phyloP scores from a whole-genome alignment of 2,113 vertebrate genomes.

The Mobula hypostoma region DNA sequence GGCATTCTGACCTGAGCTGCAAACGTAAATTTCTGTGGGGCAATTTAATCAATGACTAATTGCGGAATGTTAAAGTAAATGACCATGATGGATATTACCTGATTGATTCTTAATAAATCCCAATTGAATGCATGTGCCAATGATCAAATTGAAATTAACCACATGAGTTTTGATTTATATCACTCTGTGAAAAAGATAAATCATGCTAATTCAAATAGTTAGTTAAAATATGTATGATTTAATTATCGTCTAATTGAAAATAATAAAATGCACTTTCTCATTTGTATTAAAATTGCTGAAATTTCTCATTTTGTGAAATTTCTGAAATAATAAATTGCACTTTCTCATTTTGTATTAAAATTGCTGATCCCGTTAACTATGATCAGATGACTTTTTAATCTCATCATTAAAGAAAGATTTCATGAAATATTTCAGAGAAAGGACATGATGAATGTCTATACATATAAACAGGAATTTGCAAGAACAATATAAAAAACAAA shows the following conservation, averaged over 20 bases:
- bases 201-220: background rate
- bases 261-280: background rate
- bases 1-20: background rate
- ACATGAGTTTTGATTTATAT: background rate
- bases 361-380: background rate
- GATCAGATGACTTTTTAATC: background rate
- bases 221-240: background rate
- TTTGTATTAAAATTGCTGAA: background rate
- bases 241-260: background rate
- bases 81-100: constrained; percentile 3
- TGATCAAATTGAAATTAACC: background rate
- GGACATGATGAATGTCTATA: background rate
- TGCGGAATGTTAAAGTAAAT: background rate
- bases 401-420: background rate
- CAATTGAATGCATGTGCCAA: background rate
- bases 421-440: background rate
- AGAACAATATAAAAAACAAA: background rate
- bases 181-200: background rate
- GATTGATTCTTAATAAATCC: background rate
- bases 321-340: no score
- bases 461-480: background rate
- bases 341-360: background rate
- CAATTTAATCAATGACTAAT: background rate
- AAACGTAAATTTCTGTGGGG: background rate
- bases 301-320: no score